Percentiles rank a stretch among this genome's conserved stretches.
These are phyloP conservation scores for Meloidogyne exigua DNA, from an alignment of 1,140 invertebrate genomes.

Conservation along the genomic window DNA sequence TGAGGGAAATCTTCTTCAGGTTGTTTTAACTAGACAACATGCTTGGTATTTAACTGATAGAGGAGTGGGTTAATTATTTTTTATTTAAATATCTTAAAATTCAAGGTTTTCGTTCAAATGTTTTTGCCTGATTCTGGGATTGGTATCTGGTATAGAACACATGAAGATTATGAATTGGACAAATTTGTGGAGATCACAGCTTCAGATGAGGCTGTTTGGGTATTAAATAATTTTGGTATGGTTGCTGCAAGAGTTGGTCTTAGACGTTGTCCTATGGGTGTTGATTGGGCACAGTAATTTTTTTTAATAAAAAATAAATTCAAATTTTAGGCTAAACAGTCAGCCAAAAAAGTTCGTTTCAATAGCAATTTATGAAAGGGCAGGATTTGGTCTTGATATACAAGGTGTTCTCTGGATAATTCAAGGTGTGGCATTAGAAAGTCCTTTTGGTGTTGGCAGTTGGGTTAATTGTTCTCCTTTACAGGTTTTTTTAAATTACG, in stretches of 20 bases:
- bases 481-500: neutral
- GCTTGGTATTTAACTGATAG: constrained; percentile 50
- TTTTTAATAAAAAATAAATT: neutral
- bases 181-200: constrained; percentile 40
- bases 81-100: neutral
- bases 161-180: constrained; percentile 29
- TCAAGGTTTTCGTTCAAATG: constrained; percentile 51
- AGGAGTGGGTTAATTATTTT: constrained; percentile 19
- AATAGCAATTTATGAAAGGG: constrained; percentile 39
- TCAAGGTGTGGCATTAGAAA: constrained; percentile 43
- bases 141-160: constrained; percentile 38
- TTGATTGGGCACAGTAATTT: constrained; percentile 45
- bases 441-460: constrained; percentile 41
- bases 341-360: constrained; percentile 40
- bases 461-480: constrained; percentile 26
- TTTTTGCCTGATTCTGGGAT: constrained; percentile 52
- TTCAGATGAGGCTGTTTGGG: constrained; percentile 45
- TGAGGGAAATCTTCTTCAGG: constrained; percentile 33
- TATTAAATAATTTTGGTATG: constrained; percentile 32
- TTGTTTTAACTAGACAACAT: constrained; percentile 31
- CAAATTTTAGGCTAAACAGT: constrained; percentile 35
- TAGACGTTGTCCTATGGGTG: constrained; percentile 50
- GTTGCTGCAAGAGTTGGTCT: constrained; percentile 46
- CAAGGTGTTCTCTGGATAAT: constrained; percentile 44
- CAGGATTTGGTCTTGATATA: constrained; percentile 39